phyloP scores from a whole-genome alignment of 2,797 vertebrate species.

The Bradypodion ventrale region DNA sequence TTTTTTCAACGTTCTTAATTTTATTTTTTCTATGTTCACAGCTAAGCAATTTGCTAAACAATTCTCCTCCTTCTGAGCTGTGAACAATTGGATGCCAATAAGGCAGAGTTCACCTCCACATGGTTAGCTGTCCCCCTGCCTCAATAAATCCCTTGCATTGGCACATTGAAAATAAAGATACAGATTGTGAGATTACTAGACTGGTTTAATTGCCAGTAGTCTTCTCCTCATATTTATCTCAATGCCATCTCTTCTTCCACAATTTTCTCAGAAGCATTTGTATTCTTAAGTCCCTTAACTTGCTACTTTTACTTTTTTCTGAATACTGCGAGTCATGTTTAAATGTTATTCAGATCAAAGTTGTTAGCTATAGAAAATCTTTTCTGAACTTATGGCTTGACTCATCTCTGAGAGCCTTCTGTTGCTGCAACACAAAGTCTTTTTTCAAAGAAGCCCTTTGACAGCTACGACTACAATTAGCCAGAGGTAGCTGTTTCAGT shows the following conservation, averaged over 20 bases:
- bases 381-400: not conserved
- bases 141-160: not conserved
- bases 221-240: not conserved
- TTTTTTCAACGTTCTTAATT: constrained; percentile 41
- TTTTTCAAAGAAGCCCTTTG: not conserved
- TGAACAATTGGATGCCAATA: not conserved
- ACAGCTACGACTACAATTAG: not conserved
- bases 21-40: constrained; percentile 41
- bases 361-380: not conserved
- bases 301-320: not conserved
- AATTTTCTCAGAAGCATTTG: not conserved
- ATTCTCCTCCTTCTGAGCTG: not conserved
- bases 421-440: not conserved
- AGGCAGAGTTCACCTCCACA: not conserved
- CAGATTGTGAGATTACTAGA: not conserved
- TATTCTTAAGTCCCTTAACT: not conserved
- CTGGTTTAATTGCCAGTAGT: not conserved
- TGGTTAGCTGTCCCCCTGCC: not conserved
- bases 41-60: not conserved
- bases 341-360: not conserved
- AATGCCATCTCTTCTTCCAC: not conserved
- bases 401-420: not conserved
- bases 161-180: not conserved
- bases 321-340: not conserved
- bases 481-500: not conserved